Conservation (phyloP, 2,113 vertebrate genomes). For the Sterrhoptilus dennistouni region DNA sequence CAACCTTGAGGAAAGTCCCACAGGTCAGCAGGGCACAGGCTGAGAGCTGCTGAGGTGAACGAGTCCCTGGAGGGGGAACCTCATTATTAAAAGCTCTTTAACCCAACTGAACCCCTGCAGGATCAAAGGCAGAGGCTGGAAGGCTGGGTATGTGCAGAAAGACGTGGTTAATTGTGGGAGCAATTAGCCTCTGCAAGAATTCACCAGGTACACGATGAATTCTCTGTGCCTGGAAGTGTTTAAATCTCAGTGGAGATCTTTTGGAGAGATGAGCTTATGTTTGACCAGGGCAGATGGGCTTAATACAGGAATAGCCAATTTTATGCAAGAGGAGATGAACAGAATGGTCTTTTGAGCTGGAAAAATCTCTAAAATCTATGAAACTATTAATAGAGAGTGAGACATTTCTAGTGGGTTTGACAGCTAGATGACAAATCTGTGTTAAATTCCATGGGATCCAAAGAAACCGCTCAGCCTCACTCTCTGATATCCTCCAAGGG, state of each 20-base stretch:
- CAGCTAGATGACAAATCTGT: slow-evolving; percentile 44
- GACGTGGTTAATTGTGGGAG: background rate
- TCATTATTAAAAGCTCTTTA: background rate
- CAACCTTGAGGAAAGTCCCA: background rate
- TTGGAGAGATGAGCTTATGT: background rate
- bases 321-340: background rate
- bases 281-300: background rate
- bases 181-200: slow-evolving; percentile 8
- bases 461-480: background rate
- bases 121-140: background rate
- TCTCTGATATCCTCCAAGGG: slow-evolving; percentile 31
- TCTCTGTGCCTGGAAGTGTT: background rate
- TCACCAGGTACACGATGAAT: background rate
- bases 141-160: background rate
- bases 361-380: slow-evolving; percentile 44
- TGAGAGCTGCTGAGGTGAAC: background rate
- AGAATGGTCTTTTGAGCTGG: slow-evolving; percentile 35
- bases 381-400: slow-evolving; percentile 53
- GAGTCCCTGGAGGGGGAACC: background rate
- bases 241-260: background rate
- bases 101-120: background rate
- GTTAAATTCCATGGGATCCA: slow-evolving; percentile 33
- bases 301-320: background rate
- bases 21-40: background rate
- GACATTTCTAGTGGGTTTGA: slow-evolving; percentile 28